Evolutionary conservation across 2,888 invertebrate genomes (phyloP).

Genomic region (Neelides folsomi): DNA sequence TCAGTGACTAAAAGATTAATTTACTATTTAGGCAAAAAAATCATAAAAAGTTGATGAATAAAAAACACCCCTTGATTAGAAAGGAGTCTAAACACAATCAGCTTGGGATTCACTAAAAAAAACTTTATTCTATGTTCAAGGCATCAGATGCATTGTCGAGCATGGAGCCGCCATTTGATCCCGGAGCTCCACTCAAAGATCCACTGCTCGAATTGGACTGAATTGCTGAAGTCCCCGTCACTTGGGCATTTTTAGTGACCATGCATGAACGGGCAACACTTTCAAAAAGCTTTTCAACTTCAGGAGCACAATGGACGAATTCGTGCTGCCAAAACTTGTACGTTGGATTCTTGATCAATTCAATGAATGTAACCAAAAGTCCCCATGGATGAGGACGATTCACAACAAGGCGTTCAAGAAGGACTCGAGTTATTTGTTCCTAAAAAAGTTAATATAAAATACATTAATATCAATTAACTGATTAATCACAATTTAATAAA

Average conservation of each 20-base stretch:
- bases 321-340: slow-evolving; percentile 99
- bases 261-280: slow-evolving; percentile 93
- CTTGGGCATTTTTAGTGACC: slow-evolving; percentile 40
- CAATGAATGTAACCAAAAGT: slow-evolving; percentile 93
- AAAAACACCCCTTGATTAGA: too few species aligned
- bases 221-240: neutral
- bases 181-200: too few species aligned
- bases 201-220: too few species aligned
- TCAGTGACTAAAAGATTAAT: too few species aligned
- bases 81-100: too few species aligned
- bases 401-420: slow-evolving; percentile 91
- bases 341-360: slow-evolving; percentile 93
- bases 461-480: slow-evolving; percentile 1
- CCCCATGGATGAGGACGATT: slow-evolving; percentile 99
- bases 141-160: too few species aligned
- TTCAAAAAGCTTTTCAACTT: slow-evolving; percentile 97
- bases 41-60: too few species aligned
- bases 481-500: slow-evolving; percentile 1
- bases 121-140: too few species aligned
- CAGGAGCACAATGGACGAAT: slow-evolving; percentile 98
- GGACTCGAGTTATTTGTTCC: slow-evolving; percentile 49
- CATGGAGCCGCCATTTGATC: too few species aligned
- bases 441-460: slow-evolving; percentile 6
- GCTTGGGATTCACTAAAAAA: too few species aligned
- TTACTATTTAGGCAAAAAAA: too few species aligned